Evolutionary conservation across 2,888 invertebrate genomes (phyloP).

Genomic region (Ormyrus pomaceus): DNA sequence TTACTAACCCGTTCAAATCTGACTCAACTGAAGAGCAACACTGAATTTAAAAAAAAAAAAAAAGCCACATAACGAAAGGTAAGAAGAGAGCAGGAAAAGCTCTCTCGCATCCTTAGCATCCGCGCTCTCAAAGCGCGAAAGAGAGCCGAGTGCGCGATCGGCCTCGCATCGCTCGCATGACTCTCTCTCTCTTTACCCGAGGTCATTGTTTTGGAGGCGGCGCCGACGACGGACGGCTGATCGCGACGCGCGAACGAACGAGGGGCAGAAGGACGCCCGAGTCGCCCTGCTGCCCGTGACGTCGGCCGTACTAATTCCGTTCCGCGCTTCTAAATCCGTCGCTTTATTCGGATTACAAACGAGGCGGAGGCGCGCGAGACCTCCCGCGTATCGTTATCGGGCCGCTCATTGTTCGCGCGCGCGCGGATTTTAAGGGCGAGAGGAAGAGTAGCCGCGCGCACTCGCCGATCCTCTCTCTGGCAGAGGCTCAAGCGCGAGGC

Average conservation of each 20-base stretch:
- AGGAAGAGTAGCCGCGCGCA: not conserved
- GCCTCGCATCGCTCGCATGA: too few species aligned
- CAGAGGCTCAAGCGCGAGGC: constrained; percentile 19
- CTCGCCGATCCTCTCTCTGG: constrained; percentile 19
- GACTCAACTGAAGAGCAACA: too few species aligned
- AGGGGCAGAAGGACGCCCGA: not conserved
- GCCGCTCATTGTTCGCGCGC: not conserved
- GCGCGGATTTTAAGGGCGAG: too few species aligned
- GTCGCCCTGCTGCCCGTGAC: constrained; percentile 61
- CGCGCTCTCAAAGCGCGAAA: too few species aligned
- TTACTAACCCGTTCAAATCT: too few species aligned
- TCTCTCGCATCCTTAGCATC: too few species aligned
- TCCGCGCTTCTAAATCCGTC: constrained; percentile 69
- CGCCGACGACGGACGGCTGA: constrained; percentile 52
- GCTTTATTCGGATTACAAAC: constrained; percentile 74
- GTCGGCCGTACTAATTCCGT: constrained; percentile 69
- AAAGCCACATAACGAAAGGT: too few species aligned
- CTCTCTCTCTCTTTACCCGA: not conserved
- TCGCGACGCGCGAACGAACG: constrained; percentile 46
- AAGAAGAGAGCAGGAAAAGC: too few species aligned
- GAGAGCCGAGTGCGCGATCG: too few species aligned
- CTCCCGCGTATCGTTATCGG: not conserved
- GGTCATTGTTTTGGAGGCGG: constrained; percentile 58
- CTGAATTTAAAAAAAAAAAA: too few species aligned
- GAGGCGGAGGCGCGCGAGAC: constrained; percentile 54